phyloP scores from a whole-genome alignment of 1,140 invertebrate species.

The Branchinecta lynchi region DNA sequence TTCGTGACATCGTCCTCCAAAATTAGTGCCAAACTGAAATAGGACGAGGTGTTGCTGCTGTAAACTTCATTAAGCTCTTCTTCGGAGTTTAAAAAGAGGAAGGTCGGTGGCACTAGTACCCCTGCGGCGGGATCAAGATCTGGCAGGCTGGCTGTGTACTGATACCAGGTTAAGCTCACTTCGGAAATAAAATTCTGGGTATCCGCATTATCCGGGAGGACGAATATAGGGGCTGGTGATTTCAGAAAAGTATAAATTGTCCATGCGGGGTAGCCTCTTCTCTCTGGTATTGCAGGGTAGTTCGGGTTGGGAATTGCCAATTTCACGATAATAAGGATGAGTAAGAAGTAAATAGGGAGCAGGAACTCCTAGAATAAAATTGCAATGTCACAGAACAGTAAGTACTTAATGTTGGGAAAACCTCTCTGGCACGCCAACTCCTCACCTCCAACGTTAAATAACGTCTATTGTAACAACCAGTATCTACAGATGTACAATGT shows the following conservation, averaged over 20 bases:
- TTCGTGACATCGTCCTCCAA: constrained; percentile 38
- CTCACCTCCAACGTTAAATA: neutral
- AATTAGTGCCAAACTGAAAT: constrained; percentile 46
- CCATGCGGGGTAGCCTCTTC: constrained; percentile 35
- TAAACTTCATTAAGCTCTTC: constrained; percentile 51
- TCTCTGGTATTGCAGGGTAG: constrained; percentile 43
- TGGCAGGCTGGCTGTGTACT: constrained; percentile 13
- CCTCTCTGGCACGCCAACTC: too few relatives aligned
- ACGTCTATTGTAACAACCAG: neutral
- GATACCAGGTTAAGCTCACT: constrained; percentile 35
- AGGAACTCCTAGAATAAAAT: constrained; percentile 47
- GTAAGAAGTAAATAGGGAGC: constrained; percentile 51
- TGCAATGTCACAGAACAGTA: neutral
- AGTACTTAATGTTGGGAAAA: neutral
- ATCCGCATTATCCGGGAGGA: constrained; percentile 48
- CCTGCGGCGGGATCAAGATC: constrained; percentile 31
- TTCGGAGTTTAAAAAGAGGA: constrained; percentile 44
- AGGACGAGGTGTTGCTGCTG: constrained; percentile 39
- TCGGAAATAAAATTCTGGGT: constrained; percentile 47
- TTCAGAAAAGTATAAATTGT: constrained; percentile 41
- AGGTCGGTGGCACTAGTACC: constrained; percentile 38
- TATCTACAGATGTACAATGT: neutral
- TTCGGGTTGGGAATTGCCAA: constrained; percentile 53
- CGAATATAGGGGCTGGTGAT: constrained; percentile 45
- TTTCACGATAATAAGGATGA: constrained; percentile 51